Evolutionary conservation across 2,113 vertebrate species (phyloP).

Genomic region (Ovis canadensis): DNA sequence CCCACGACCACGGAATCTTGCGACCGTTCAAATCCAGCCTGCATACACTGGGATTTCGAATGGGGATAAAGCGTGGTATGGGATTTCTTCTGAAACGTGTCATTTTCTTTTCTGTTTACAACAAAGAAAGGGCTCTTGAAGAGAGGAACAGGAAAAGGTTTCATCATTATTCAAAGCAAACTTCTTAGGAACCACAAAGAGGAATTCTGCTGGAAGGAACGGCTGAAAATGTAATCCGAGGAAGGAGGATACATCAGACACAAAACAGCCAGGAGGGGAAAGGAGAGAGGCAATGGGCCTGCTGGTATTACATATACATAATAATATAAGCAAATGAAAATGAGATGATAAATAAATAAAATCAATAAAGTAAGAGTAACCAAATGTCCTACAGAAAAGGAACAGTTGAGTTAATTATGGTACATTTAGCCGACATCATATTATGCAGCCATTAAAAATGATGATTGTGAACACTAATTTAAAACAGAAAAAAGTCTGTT

Average conservation of each 20-base stretch:
- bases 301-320: not conserved
- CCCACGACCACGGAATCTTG: not conserved
- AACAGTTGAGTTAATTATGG: not conserved
- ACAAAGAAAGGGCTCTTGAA: not conserved
- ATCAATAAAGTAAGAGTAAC: not conserved
- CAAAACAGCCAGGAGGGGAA: not conserved
- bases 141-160: not conserved
- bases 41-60: not conserved
- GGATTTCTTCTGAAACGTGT: not conserved
- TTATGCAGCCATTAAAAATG: not conserved
- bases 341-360: not conserved
- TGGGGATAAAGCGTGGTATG: not conserved
- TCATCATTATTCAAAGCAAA: not conserved
- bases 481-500: not conserved
- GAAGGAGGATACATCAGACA: not conserved
- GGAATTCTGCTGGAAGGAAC: not conserved
- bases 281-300: not conserved
- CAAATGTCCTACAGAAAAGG: not conserved
- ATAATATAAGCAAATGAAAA: not conserved
- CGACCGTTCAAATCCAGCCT: not conserved
- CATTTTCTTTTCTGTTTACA: not conserved
- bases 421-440: not conserved
- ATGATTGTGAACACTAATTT: not conserved
- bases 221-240: not conserved
- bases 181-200: not conserved